These are phyloP conservation scores for Delphinus delphis DNA, from an alignment of 2,113 vertebrate genomes.

Conservation along the genomic window DNA sequence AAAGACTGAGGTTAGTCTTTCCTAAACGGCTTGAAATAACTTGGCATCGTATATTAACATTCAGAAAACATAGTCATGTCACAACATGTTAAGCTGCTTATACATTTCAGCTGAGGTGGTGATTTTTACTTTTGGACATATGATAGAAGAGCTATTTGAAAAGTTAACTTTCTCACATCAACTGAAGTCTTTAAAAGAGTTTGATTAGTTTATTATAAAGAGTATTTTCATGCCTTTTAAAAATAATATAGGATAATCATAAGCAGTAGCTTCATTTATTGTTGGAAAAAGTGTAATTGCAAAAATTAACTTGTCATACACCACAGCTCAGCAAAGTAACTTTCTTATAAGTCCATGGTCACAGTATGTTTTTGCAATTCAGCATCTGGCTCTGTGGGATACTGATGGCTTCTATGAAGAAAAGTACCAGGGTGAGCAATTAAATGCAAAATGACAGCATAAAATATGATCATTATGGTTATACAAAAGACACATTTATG, in stretches of 20 bases:
- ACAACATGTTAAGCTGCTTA: conserved; percentile 69
- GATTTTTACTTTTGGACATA: conserved; percentile 80
- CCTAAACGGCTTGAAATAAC: conserved; percentile 42
- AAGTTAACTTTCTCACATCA: conserved; percentile 83
- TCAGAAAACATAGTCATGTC: conserved; percentile 55
- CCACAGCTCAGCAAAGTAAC: conserved; percentile 88
- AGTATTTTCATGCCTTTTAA: conserved; percentile 80
- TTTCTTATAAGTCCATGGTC: conserved; percentile 87
- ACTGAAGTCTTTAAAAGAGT: conserved; percentile 77
- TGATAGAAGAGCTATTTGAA: conserved; percentile 74
- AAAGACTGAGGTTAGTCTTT: conserved; percentile 54
- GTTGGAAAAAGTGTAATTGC: conserved; percentile 89
- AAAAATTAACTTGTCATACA: conserved; percentile 91
- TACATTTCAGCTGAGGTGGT: conserved; percentile 76
- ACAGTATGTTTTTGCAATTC: conserved; percentile 90
- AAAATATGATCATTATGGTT: conserved; percentile 95
- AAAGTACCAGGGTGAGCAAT: conserved; percentile 90
- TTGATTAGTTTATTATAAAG: conserved; percentile 82
- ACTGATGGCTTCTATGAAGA: conserved; percentile 91
- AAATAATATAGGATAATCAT: conserved; percentile 84
- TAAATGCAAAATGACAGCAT: conserved; percentile 90
- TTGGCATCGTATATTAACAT: conserved; percentile 65
- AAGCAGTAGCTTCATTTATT: conserved; percentile 87
- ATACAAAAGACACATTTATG: conserved; percentile 94
- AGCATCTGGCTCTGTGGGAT: conserved; percentile 91